Evolutionary conservation across 2,888 invertebrate genomes (phyloP), one percentile per base, ranked within the genome.

Genomic region (Euclidia mi): DNA sequence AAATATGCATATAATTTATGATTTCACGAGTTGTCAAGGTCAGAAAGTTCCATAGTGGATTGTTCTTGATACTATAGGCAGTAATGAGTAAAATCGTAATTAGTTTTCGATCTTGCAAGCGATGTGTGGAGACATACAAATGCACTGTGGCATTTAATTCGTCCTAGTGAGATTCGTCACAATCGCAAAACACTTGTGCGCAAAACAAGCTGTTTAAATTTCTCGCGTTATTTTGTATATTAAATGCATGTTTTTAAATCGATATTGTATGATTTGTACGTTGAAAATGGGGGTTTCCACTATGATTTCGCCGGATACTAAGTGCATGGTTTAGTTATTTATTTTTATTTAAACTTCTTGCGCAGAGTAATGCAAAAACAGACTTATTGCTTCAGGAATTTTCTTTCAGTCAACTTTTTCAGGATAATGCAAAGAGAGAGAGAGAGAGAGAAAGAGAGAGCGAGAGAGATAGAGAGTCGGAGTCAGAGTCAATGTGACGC

Each of bases 141-240:
- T 44, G 17, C 17, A 17, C 10, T n/a, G 11, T 11, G 9, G 4
- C 9, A n/a, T 37, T 37, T 37, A 4, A 37, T 18, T 17, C 15
- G 17, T 37, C 10, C 17, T 37, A 14, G 37, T n/a, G 15, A 9
- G n/a, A 18, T 37, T 37, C 18, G n/a, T 37, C 37, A 37, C 17
- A 18, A 37, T 37, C 17, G 17, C 14, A n/a, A 37, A 17, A 18
- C 37, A 35, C 35, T 35, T 35, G 7, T 9, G 35, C 2, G 15
- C 14, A 35, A 35, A 15, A 35, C 7, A 25, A 25, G 20, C 2
- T 1, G 20, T 25, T 7, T 11, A 32, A 32, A 32, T 32, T 34
- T 34, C 14, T 34, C 34, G 7, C 14, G 15, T 15, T 17, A n/a
- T 17, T 17, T 17, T 35, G 4, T 3, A 12, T 25, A 25, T 25